A percentile compares a stretch with the other conserved stretches of the same genome.
Conservation (phyloP, 2,113 vertebrate genomes). For the Notothenia coriiceps region DNA sequence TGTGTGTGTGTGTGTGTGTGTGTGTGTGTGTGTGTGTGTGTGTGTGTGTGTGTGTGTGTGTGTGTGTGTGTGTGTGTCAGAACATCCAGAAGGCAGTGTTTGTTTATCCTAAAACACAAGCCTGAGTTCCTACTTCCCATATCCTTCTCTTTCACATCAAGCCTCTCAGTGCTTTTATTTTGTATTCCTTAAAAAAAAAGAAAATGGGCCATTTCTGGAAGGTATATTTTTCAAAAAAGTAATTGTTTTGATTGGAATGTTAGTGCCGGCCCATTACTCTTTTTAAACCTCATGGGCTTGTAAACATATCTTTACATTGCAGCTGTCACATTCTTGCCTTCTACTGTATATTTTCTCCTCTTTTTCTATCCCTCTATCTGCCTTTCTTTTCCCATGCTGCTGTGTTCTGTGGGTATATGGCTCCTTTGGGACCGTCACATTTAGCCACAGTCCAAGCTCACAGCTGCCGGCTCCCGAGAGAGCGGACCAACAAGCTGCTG, state of each 20-base stretch:
- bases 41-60: slow-evolving; percentile 14
- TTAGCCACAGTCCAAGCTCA: slow-evolving; percentile 62
- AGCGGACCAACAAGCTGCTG: slow-evolving; percentile 44
- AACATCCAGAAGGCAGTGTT: slow-evolving; percentile 55
- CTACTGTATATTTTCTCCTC: neutral
- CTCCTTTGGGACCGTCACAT: slow-evolving; percentile 60
- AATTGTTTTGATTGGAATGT: neutral
- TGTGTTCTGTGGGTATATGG: slow-evolving; percentile 41
- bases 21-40: neutral
- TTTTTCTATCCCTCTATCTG: neutral
- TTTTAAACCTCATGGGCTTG: neutral
- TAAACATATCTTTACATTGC: slow-evolving; percentile 5
- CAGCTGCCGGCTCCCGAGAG: slow-evolving; percentile 64
- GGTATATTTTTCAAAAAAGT: neutral
- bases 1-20: slow-evolving; percentile 41
- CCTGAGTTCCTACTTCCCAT: slow-evolving; percentile 43
- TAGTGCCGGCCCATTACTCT: neutral
- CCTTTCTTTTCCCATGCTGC: slow-evolving; percentile 29
- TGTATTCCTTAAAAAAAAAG: neutral
- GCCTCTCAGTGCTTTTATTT: neutral
- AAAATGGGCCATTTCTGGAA: slow-evolving; percentile 5
- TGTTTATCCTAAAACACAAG: slow-evolving; percentile 60
- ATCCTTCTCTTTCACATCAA: slow-evolving; percentile 8
- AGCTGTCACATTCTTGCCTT: neutral
- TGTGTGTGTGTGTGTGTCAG: slow-evolving; percentile 39